These are phyloP conservation scores for Epistrophella euchroma DNA, from an alignment of 2,888 invertebrate species.

Conservation along the genomic window DNA sequence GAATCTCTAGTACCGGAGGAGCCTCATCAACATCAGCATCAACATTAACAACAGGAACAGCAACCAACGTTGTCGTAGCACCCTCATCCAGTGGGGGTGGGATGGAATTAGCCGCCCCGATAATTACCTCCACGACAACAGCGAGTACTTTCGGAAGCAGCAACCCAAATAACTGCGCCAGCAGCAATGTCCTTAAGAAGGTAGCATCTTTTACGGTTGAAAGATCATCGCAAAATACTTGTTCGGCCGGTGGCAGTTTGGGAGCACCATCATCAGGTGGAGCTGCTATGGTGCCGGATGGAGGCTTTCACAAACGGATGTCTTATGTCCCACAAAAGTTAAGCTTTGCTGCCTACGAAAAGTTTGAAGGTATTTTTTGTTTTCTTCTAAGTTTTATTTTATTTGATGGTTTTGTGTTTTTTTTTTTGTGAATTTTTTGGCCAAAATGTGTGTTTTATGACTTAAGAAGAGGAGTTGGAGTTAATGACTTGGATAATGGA, in stretches of 20 bases:
- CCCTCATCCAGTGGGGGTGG: neutral
- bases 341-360: conserved; percentile 93
- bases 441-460: conserved; percentile 36
- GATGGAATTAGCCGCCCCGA: conserved; percentile 57
- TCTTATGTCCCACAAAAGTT: conserved; percentile 93
- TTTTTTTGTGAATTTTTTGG: neutral
- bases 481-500: conserved; percentile 68
- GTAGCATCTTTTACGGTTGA: conserved; percentile 93
- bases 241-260: conserved; percentile 67
- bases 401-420: conserved; percentile 78
- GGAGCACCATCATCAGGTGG: conserved; percentile 33
- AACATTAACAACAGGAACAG: conserved; percentile 46
- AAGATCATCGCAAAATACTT: conserved; percentile 84
- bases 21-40: conserved; percentile 30
- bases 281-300: conserved; percentile 50
- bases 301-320: conserved; percentile 86
- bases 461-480: conserved; percentile 24
- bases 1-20: conserved; percentile 5
- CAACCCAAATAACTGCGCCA: conserved; percentile 80
- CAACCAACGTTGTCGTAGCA: conserved; percentile 4
- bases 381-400: conserved; percentile 44
- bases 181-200: conserved; percentile 91
- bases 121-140: conserved; percentile 71
- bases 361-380: conserved; percentile 92
- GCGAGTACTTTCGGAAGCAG: conserved; percentile 76